Percentiles rank a stretch among this genome's conserved stretches.
Conservation (phyloP, 2,113 vertebrate species). For the Acanthochromis polyacanthus region DNA sequence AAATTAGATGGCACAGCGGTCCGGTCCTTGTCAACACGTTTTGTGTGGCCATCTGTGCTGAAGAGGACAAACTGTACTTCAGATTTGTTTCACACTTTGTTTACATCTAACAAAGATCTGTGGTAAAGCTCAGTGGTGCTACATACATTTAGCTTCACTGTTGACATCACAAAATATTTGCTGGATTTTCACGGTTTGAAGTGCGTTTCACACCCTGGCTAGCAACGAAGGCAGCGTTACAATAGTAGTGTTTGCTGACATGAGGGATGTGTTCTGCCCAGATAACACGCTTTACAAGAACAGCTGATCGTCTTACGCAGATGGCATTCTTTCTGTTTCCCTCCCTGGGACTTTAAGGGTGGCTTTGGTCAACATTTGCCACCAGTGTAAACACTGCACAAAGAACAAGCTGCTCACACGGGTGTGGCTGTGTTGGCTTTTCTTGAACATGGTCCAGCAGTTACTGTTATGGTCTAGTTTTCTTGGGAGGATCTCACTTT, state of each 20-base stretch:
- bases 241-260: constrained; percentile 39
- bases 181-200: neutral
- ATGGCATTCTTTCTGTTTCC: constrained; percentile 9
- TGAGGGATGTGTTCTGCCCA: constrained; percentile 37
- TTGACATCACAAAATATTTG: neutral
- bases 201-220: neutral
- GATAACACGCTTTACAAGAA: constrained; percentile 70
- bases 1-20: constrained; percentile 18
- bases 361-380: constrained; percentile 58
- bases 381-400: constrained; percentile 62
- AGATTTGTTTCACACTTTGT: neutral
- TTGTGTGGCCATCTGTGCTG: constrained; percentile 2
- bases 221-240: constrained; percentile 4
- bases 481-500: neutral
- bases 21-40: neutral
- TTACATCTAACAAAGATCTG: neutral
- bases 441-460: constrained; percentile 1
- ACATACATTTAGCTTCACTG: neutral
- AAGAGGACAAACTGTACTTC: neutral
- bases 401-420: constrained; percentile 27
- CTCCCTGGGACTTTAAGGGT: constrained; percentile 37
- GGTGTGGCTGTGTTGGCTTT: constrained; percentile 59
- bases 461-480: neutral
- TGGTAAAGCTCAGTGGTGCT: neutral
- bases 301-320: constrained; percentile 41